A percentile compares a stretch with the other conserved stretches of the same genome.
Evolutionary conservation across 2,113 vertebrate species (phyloP).

Genomic region (Laticauda colubrina): DNA sequence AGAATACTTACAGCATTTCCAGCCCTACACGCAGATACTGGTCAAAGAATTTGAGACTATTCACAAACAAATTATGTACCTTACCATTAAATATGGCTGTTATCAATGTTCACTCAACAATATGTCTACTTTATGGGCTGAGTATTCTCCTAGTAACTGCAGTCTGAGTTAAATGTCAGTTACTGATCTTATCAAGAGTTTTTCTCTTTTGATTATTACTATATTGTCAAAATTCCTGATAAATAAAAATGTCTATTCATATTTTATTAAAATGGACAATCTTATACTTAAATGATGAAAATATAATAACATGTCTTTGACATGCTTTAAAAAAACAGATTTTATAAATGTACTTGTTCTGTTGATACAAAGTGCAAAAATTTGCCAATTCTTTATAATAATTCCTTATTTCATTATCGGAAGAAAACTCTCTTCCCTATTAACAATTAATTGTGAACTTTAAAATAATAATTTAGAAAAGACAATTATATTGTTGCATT

Average conservation of each 20-base stretch:
- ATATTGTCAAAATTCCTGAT: conserved; percentile 16
- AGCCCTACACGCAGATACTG: neutral
- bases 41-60: neutral
- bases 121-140: neutral
- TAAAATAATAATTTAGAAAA: neutral
- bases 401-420: neutral
- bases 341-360: neutral
- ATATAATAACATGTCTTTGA: neutral
- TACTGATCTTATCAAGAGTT: conserved; percentile 25
- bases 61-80: neutral
- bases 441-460: neutral
- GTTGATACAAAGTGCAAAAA: neutral
- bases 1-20: neutral
- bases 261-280: conserved; percentile 41
- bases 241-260: conserved; percentile 61
- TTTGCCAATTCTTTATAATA: neutral
- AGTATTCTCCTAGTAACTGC: neutral
- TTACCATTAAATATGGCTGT: neutral
- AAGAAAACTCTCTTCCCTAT: neutral
- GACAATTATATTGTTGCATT: neutral
- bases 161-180: conserved; percentile 29
- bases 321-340: neutral
- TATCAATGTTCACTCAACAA: neutral
- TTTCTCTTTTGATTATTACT: conserved; percentile 15
- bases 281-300: conserved; percentile 19